These are phyloP conservation scores for Isaurus tuberculatus DNA, from an alignment of 92 coral and sea anemone species.

Conservation along the genomic window DNA sequence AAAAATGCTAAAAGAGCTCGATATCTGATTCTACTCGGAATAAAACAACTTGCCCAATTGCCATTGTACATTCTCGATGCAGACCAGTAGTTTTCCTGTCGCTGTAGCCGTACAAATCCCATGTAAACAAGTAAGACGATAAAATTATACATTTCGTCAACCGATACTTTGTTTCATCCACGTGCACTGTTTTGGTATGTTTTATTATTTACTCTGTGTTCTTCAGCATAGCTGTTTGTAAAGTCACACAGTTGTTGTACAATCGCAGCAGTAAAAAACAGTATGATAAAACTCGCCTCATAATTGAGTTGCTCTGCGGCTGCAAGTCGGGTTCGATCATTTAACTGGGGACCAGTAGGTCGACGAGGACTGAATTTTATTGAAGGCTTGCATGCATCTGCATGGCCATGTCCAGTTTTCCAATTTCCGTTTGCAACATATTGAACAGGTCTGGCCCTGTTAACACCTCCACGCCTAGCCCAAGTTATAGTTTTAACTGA, in stretches of 20 bases:
- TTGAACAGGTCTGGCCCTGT: no score
- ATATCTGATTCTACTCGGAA: conserved; percentile 6
- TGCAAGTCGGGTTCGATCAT: conserved; percentile 27
- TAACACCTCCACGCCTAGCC: no score
- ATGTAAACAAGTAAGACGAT: conserved; percentile 21
- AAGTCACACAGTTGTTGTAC: conserved; percentile 38
- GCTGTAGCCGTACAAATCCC: conserved; percentile 36
- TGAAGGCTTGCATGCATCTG: conserved; percentile 15
- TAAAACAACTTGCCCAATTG: background rate
- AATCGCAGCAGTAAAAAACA: conserved; percentile 4
- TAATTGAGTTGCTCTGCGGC: conserved; percentile 4
- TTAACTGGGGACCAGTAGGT: conserved; percentile 26
- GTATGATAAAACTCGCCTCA: conserved; percentile 25
- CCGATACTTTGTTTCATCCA: background rate
- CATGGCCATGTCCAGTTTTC: conserved; percentile 15
- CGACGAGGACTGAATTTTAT: conserved; percentile 18
- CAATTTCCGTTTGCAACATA: no score
- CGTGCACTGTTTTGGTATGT: conserved; percentile 6
- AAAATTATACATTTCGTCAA: conserved; percentile 15
- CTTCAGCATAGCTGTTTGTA: conserved; percentile 43
- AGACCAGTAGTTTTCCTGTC: conserved; percentile 19
- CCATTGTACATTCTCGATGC: conserved; percentile 1
- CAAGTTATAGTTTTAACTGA: no score
- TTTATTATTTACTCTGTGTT: conserved; percentile 31
- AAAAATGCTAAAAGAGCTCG: conserved; percentile 39